Base-by-base conservation (phyloP, 2,888 invertebrate genomes). In the Tetanocera ferruginea region DNA sequence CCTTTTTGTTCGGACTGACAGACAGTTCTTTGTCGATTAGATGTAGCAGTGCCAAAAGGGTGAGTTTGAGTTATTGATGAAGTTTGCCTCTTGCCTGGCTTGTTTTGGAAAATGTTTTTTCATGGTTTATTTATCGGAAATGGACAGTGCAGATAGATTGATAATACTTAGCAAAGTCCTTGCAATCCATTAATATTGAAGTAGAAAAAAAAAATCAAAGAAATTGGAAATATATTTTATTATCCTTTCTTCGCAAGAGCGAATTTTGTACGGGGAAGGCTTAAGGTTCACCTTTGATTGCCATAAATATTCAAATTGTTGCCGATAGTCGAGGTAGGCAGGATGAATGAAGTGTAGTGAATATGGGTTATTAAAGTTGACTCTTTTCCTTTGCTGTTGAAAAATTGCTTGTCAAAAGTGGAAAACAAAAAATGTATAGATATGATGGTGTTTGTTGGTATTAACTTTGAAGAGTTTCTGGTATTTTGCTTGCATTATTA, bases 131-230 rank as follows among this genome's bases (percentile, higher is more conserved):
- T 82, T 82, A 83, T 81, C 79, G 78, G 71, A 78, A 81, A 80
- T 79, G 81, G 82, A 81, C 83, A 82, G 81, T 80, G 79, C 64
- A 82, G 83, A 83, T 83, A 80, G 81, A 83, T 83, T 83, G 76
- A 57, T 79, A 55, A 71, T 57, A 77, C 66, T 64, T 72, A 73
- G 66, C 37, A 17, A 77, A 70, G 73, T 66, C 62, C 55, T 70
- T 60, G 74, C 73, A 62, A 76, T 70, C 73, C 75, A 78, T 73
- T 64, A 71, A 60, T 72, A 62, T 66, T 43, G 55, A 8, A 34
- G 51, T 52, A 80, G 70, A 51, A 55, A 64, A 76, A 34, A 52
- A 67, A 25, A 67, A 31, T 19, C 64, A 73, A 73, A 62, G 25
- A 37, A 64, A n/a, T n/a, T 28, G 28, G 17, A 28, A 11, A 25